Evolutionary conservation across 2,888 invertebrate genomes (phyloP).

Genomic region (Perizoma affinitatum): DNA sequence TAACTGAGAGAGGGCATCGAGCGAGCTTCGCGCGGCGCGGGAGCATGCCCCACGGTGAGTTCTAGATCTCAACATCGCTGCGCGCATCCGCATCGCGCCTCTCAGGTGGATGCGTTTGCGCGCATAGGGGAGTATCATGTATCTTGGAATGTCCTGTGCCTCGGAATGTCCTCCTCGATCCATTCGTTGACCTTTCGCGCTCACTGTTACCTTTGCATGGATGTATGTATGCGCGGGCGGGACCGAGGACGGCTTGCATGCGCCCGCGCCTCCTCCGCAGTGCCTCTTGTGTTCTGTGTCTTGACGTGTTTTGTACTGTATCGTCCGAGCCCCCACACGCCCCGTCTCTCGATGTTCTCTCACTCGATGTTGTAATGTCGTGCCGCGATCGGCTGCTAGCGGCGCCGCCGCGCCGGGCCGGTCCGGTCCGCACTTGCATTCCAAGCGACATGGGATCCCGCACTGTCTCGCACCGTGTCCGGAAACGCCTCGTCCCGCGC

Average conservation of each 20-base stretch:
- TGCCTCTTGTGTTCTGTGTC: conserved; percentile 81
- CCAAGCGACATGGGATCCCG: conserved; percentile 84
- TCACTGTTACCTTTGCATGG: conserved; percentile 78
- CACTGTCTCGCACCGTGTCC: conserved; percentile 65
- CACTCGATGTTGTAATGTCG: conserved; percentile 65
- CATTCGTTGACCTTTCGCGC: conserved; percentile 75
- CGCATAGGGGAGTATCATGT: conserved; percentile 84
- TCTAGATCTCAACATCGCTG: conserved; percentile 85
- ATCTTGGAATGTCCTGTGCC: conserved; percentile 86
- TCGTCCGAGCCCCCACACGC: conserved; percentile 66
- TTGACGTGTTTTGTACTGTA: conserved; percentile 81
- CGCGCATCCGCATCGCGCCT: conserved; percentile 68
- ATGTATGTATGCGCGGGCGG: conserved; percentile 70
- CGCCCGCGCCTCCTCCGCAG: conserved; percentile 63
- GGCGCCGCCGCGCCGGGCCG: conserved; percentile 63
- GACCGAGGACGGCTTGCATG: conserved; percentile 68
- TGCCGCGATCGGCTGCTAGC: conserved; percentile 52
- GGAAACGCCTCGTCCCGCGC: conserved; percentile 46
- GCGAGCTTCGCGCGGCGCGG: conserved; percentile 44
- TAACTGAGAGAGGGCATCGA: conserved; percentile 39
- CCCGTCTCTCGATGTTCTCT: conserved; percentile 66
- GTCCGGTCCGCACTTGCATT: conserved; percentile 78
- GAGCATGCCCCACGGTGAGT: conserved; percentile 73
- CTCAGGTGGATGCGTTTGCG: conserved; percentile 63
- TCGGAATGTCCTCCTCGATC: conserved; percentile 85